Conservation (phyloP, 2,797 vertebrate genomes). For the Limnodromus scolopaceus region DNA sequence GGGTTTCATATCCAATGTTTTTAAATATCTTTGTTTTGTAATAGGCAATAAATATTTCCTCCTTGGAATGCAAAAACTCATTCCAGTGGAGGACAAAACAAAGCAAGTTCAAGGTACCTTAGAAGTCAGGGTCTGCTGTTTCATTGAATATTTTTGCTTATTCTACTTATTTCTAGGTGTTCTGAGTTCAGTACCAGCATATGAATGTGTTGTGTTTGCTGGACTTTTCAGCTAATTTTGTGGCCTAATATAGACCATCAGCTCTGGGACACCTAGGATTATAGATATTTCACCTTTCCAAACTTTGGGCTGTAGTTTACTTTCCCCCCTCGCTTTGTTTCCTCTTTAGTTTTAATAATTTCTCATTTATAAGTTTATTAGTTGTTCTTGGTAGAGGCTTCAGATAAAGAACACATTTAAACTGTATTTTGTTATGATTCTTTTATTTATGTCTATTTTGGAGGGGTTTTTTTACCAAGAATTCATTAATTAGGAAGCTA, state of each 20-base stretch:
- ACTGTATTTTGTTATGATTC: background rate
- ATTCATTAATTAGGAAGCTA: background rate
- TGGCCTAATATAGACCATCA: background rate
- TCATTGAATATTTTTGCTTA: background rate
- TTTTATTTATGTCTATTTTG: background rate
- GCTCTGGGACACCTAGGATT: background rate
- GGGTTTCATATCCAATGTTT: background rate
- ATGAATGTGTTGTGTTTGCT: constrained; percentile 26
- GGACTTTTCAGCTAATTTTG: background rate
- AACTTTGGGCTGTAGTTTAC: background rate
- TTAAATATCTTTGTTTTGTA: background rate
- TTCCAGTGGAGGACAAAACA: background rate
- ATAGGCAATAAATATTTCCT: background rate
- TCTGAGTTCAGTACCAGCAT: constrained; percentile 30
- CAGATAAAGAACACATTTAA: background rate
- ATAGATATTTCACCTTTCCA: background rate
- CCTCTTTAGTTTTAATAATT: background rate
- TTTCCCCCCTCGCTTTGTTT: background rate
- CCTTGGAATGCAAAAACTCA: background rate
- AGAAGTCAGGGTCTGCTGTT: background rate
- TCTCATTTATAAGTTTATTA: background rate
- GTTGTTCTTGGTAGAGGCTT: background rate
- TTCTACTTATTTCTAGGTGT: background rate
- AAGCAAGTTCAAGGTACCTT: constrained; percentile 14
- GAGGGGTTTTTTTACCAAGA: background rate